Evolutionary conservation across 2,888 invertebrate genomes (phyloP).

Genomic region (Pyrrhosoma nymphula): DNA sequence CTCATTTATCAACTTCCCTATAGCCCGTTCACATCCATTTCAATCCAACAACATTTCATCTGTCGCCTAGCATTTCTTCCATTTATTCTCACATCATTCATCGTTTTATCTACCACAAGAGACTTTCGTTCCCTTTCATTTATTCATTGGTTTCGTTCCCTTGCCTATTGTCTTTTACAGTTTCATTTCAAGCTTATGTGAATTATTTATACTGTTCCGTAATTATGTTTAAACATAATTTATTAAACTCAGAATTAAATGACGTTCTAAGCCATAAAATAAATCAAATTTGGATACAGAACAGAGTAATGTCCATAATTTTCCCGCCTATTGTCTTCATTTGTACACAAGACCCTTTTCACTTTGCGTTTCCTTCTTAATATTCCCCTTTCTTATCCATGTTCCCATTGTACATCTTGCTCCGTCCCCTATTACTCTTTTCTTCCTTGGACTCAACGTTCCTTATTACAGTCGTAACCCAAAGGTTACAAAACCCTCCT

Average conservation of each 20-base stretch:
- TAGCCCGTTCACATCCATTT: constrained; percentile 44
- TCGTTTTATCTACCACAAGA: too few species aligned
- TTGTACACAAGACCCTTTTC: background rate
- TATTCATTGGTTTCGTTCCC: background rate
- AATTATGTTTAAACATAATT: background rate
- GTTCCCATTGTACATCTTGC: background rate
- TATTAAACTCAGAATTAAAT: background rate
- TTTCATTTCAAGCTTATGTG: background rate
- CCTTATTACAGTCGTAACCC: background rate
- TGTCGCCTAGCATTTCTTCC: too few species aligned
- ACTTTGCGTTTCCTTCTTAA: background rate
- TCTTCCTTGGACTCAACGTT: background rate
- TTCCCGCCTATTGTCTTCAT: too few species aligned
- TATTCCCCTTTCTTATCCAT: background rate
- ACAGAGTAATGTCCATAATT: too few species aligned
- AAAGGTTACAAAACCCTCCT: background rate
- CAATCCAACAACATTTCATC: background rate
- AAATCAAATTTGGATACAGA: too few species aligned
- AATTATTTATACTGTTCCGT: background rate
- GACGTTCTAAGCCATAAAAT: background rate
- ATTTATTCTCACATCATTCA: too few species aligned
- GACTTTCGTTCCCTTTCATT: background rate
- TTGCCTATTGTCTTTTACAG: background rate
- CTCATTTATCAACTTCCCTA: background rate
- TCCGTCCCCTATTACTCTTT: background rate